phyloP scores from a whole-genome alignment of 2,797 vertebrate genomes.

The Catamblyrhynchus diadema region DNA sequence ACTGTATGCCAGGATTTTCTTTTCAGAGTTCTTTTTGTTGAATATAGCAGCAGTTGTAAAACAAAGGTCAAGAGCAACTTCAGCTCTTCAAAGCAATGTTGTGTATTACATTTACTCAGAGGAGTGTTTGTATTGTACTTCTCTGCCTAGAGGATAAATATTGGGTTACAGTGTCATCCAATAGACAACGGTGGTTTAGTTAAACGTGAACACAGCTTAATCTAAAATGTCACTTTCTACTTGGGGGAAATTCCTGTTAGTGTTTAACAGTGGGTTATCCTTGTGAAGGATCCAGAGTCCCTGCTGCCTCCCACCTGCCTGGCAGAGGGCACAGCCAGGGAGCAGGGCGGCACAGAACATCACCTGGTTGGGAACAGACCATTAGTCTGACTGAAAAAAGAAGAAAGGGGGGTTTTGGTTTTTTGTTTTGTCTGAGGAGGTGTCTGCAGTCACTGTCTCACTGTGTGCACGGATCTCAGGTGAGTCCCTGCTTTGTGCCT shows the following conservation, averaged over 20 bases:
- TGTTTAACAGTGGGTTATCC: background rate
- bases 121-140: background rate
- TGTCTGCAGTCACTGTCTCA: background rate
- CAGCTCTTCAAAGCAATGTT: background rate
- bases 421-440: background rate
- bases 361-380: background rate
- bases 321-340: background rate
- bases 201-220: background rate
- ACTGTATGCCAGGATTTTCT: conserved; percentile 9
- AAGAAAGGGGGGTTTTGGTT: accelerated
- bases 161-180: background rate
- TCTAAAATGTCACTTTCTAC: background rate
- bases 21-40: conserved; percentile 45
- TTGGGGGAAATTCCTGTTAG: background rate
- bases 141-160: background rate
- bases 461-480: background rate
- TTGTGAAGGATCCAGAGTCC: background rate
- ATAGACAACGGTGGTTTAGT: background rate
- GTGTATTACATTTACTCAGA: background rate
- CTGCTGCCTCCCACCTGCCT: background rate
- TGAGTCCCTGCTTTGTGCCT: background rate
- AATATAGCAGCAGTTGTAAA: conserved; percentile 39
- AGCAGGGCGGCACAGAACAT: background rate
- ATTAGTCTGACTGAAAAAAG: background rate
- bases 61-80: conserved; percentile 61